phyloP scores from a whole-genome alignment of 1,140 invertebrate species.

The Zaprionus kolodkinae region DNA sequence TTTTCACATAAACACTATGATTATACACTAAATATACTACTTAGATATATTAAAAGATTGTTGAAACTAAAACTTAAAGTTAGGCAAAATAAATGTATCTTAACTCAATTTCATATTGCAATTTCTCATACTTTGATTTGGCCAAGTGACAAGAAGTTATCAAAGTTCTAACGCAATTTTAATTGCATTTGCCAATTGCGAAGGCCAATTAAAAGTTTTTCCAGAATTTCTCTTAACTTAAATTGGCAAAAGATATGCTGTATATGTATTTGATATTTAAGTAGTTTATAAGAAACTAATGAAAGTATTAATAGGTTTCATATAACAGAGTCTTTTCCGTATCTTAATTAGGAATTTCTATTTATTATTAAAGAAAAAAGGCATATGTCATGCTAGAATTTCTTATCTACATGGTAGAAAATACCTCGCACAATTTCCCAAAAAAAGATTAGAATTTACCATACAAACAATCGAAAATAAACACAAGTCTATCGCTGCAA shows the following conservation, averaged over 20 bases:
- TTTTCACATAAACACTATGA: constrained; percentile 60
- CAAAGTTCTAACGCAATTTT: constrained; percentile 48
- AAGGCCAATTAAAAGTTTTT: constrained; percentile 68
- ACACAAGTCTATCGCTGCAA: not conserved
- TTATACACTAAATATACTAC: constrained; percentile 42
- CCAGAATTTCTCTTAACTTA: constrained; percentile 16
- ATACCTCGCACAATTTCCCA: not conserved
- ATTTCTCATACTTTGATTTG: constrained; percentile 1
- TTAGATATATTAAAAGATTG: not conserved
- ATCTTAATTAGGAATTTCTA: no score
- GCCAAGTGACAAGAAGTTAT: constrained; percentile 10
- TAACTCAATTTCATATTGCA: constrained; percentile 10
- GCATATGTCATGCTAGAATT: no score
- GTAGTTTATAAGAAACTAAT: not conserved
- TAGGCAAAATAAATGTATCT: not conserved
- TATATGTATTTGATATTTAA: not conserved
- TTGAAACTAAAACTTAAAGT: not conserved
- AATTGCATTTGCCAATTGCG: constrained; percentile 70
- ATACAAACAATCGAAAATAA: constrained; percentile 1
- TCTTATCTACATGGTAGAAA: not conserved
- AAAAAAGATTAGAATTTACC: not conserved
- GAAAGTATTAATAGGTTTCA: not conserved
- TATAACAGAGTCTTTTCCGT: no score
- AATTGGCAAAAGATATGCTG: not conserved
- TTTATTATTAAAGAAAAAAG: no score